Evolutionary conservation across 1,140 invertebrate species (phyloP), one percentile per base, ranked within the genome.

Genomic region (Fopius arisanus): DNA sequence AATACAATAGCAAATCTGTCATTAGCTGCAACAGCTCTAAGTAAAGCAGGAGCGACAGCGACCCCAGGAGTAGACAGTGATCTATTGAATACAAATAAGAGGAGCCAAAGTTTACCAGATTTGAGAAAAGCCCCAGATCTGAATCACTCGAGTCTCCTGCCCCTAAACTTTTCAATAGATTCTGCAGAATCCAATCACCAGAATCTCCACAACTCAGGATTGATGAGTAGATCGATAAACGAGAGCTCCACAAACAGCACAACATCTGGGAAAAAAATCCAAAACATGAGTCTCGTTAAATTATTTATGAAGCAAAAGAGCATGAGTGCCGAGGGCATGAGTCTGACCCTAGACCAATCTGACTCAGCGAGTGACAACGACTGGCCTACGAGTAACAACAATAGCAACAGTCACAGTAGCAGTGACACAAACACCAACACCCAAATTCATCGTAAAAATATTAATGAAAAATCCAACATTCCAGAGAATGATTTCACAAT

Each of bases 221-320:
- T 59, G n/a, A 85, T 87, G 78, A 88, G 81, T 76, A 83, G 84
- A 31, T 89, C 87, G 7, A 79, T 83, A 31, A 88, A 86, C 28
- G 86, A 87, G 43, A 86, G 90, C 54, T 89, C 84, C 72, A 85
- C 86, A 0, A 85, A 86, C 33, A 89, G 85, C 67, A 88, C 83
- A 26, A 76, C 77, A 10, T 88, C 82, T 77, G 87, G 80, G 78
- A 90, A 90, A 85, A 90, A 87, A 66, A 70, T 89, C 14, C 85
- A 89, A 74, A 92, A 93, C 79, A 92, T 96, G 81, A 96, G 93
- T 85, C 89, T 96, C 77, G 93, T 96, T n/a, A 94, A 94, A 84
- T 86, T 96, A 41, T 96, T 96, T 81, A 96, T 96, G 90, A 95
- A 96, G 85, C 95, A 96, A 81, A 95, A 95, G 83, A 95, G 94